Base-by-base conservation (phyloP, 2,113 vertebrate species). In the Microtus oregoni region DNA sequence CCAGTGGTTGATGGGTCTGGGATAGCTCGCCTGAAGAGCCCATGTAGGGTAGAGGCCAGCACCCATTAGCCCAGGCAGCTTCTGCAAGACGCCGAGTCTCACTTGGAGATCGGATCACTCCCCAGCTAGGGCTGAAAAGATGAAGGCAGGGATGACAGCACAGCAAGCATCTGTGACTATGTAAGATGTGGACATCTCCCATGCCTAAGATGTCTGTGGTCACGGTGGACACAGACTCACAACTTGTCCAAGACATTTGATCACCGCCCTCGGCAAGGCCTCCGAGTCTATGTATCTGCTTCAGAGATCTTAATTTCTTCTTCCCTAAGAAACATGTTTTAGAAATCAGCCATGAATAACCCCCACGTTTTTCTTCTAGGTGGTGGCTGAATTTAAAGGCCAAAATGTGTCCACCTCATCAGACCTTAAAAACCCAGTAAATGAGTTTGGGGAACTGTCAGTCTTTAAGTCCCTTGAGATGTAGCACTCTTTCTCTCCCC, bases 271-370 rank as follows among this genome's bases (percentile, higher is more conserved):
- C 90, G 77, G 85, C 82, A 94, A 67, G 41, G 28, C 88, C 44
- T 22, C 52, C 20, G 3, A 89, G 88, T 94, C 92, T 96, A 47
- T 11, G 4, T 15, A 19, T 94, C 76, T 92, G 41, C 78, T 55
- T 82, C 41, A 63, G 52, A 94, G 78, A 70, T 14, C 13, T 10
- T 12, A 26, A 3, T 19, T 17, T 14, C 12, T 26, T 8, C 13
- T 19, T 26, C 67, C 52, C 58, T 67, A 50, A 30, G 61, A 77
- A 88, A 89, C 76, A 28, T 38, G 47, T 26, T n/a, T 58, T 95
- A 22, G 20, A 91, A 91, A 82, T 68, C 67, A 81, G 44, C 38
- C 22, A 38, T 76, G 41, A 26, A 75, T 28, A 41, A 7, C n/a
- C 81, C 58, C 35, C 19, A 65, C 35, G n/a, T 73, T 72, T 55